Conservation (phyloP, 2,113 vertebrate species). For the Xiphophorus couchianus region DNA sequence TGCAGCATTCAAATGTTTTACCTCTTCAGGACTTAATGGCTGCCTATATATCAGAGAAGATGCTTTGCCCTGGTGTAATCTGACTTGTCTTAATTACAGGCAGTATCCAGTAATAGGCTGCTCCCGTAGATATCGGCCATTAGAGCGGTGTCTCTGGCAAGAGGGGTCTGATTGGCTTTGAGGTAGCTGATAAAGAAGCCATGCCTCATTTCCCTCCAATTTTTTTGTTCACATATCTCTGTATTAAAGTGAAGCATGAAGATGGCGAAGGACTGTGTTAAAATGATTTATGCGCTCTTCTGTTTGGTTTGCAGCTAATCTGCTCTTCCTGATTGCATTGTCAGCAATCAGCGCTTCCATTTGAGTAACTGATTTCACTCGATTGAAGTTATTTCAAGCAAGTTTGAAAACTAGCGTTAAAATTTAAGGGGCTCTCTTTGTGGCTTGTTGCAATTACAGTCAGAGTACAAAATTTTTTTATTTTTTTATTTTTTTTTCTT, state of each 20-base stretch:
- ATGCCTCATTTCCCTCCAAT: conserved; percentile 75
- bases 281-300: conserved; percentile 71
- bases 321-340: conserved; percentile 65
- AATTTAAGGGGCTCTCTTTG: conserved; percentile 22
- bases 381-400: conserved; percentile 41
- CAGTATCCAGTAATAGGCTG: conserved; percentile 76
- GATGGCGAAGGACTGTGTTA: conserved; percentile 71
- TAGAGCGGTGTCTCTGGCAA: conserved; percentile 66
- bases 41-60: conserved; percentile 64
- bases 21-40: conserved; percentile 56
- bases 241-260: conserved; percentile 73
- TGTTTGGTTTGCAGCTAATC: conserved; percentile 61
- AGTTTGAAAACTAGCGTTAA: conserved; percentile 43
- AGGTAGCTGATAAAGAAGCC: conserved; percentile 73
- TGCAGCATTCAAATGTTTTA: conserved; percentile 32
- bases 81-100: conserved; percentile 77
- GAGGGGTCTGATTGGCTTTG: conserved; percentile 66
- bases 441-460: conserved; percentile 30
- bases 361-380: conserved; percentile 46
- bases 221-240: conserved; percentile 73
- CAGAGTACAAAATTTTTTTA: conserved; percentile 2
- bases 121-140: conserved; percentile 73
- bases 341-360: conserved; percentile 65
- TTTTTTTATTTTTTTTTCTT: not conserved
- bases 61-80: conserved; percentile 63